phyloP scores from a whole-genome alignment of 2,888 invertebrate genomes.

The Bhutanitis thaidina region DNA sequence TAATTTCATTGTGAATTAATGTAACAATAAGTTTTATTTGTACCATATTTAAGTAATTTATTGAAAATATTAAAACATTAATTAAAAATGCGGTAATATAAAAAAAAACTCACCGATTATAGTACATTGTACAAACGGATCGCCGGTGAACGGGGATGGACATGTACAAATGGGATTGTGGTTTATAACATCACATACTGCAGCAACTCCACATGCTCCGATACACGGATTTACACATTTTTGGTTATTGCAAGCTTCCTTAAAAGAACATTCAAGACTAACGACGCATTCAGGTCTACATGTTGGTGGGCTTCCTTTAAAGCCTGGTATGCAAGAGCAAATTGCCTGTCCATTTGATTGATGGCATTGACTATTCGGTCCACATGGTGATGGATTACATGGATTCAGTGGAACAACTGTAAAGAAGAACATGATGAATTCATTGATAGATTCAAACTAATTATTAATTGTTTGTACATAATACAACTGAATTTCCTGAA shows the following conservation, averaged over 20 bases:
- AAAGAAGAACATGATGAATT: constrained; percentile 27
- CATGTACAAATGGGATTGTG: constrained; percentile 90
- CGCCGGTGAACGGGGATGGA: constrained; percentile 85
- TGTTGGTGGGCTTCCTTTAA: constrained; percentile 86
- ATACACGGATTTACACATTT: constrained; percentile 89
- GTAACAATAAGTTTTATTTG: too few species aligned
- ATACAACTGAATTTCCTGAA: too few species aligned
- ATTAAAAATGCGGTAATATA: neutral
- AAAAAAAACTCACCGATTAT: constrained; percentile 53
- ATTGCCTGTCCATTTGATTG: constrained; percentile 84
- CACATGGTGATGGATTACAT: constrained; percentile 89
- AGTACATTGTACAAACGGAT: constrained; percentile 86
- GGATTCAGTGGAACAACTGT: constrained; percentile 73
- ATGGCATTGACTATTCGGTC: constrained; percentile 87
- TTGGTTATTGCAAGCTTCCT: constrained; percentile 85
- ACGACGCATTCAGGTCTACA: constrained; percentile 89
- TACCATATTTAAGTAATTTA: too few species aligned
- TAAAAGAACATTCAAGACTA: constrained; percentile 85
- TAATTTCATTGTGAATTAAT: neutral
- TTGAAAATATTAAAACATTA: too few species aligned
- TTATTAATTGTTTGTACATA: too few species aligned
- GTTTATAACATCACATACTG: constrained; percentile 86
- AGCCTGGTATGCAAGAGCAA: constrained; percentile 86
- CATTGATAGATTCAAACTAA: too few species aligned
- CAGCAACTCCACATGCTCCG: constrained; percentile 87